Conservation (phyloP, 2,888 invertebrate species). For the Lagria hirta region DNA sequence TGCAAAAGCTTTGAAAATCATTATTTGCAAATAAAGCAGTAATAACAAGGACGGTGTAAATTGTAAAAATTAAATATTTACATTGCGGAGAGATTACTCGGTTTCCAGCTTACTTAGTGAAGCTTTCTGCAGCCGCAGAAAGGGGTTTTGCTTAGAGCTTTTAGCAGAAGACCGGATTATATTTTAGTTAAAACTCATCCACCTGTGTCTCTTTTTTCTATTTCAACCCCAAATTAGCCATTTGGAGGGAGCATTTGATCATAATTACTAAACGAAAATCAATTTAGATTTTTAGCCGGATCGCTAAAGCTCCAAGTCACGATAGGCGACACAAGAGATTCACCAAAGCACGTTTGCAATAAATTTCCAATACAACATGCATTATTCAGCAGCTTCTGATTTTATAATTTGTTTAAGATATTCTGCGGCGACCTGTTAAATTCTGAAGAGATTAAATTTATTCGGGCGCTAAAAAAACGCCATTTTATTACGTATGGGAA, state of each 20-base stretch:
- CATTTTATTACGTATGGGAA: no score
- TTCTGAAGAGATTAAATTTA: no score
- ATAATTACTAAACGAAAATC: no score
- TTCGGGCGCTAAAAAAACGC: no score
- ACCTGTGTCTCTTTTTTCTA: no score
- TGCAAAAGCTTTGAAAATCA: no score
- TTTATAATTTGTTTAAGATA: conserved; percentile 18
- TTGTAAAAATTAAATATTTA: conserved; percentile 26
- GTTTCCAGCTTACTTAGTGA: conserved; percentile 23
- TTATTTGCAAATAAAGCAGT: no score
- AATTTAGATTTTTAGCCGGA: no score
- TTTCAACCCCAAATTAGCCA: no score
- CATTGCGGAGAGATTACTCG: conserved; percentile 22
- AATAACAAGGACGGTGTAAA: conserved; percentile 21
- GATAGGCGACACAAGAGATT: conserved; percentile 13
- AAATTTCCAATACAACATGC: conserved; percentile 16
- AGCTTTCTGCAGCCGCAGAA: conserved; percentile 22
- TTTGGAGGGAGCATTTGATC: no score
- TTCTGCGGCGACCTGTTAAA: no score
- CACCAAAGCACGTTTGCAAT: conserved; percentile 10
- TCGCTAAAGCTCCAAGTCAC: conserved; percentile 12
- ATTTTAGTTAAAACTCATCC: no score
- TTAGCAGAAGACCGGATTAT: conserved; percentile 15
- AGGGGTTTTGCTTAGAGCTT: conserved; percentile 18
- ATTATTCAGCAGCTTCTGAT: conserved; percentile 14